These are phyloP conservation scores for Temnothorax curvispinosus DNA, from an alignment of 1,140 invertebrate genomes.

Conservation along the genomic window DNA sequence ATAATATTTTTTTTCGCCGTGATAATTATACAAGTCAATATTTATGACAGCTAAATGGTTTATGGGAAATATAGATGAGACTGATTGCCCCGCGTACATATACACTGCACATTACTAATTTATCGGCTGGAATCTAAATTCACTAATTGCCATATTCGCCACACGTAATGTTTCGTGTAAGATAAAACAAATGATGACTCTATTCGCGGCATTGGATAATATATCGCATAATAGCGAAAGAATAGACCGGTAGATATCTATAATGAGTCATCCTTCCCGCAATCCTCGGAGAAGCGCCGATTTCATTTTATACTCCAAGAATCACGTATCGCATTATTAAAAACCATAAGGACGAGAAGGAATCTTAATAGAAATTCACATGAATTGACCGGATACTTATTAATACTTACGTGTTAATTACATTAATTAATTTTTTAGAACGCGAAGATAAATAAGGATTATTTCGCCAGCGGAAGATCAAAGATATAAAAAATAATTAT, in stretches of 20 bases:
- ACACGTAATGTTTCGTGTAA: constrained; percentile 61
- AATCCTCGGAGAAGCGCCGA: background rate
- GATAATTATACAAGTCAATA: constrained; percentile 36
- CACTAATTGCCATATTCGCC: constrained; percentile 80
- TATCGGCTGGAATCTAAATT: constrained; percentile 81
- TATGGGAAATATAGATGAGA: background rate
- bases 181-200: constrained; percentile 48
- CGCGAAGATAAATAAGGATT: background rate
- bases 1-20: constrained; percentile 5
- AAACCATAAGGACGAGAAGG: background rate
- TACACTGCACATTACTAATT: constrained; percentile 67
- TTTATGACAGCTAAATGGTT: constrained; percentile 5
- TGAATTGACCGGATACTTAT: constrained; percentile 43
- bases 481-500: constrained; percentile 36
- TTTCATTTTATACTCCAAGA: constrained; percentile 43
- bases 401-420: constrained; percentile 34
- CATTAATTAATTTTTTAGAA: constrained; percentile 25
- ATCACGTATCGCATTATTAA: background rate
- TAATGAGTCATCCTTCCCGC: background rate
- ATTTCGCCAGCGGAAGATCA: background rate
- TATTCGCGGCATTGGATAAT: constrained; percentile 28
- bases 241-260: background rate
- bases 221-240: background rate
- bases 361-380: constrained; percentile 4
- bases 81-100: background rate